Base-by-base conservation (phyloP, 2,797 vertebrate genomes). In the Hydrocynus forskahlii region DNA sequence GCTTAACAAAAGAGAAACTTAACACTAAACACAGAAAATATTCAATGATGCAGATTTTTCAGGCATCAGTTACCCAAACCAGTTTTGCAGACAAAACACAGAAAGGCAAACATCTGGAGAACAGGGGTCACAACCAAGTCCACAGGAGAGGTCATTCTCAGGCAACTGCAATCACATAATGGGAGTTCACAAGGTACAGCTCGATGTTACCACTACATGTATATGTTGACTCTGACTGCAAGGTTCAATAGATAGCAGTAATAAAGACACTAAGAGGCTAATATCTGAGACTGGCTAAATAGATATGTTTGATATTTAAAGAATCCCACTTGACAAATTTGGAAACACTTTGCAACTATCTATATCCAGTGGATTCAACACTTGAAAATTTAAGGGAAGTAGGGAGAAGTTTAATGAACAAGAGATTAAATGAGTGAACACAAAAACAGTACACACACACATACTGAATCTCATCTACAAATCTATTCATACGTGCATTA, bases 91-190 rank as follows among this genome's bases (percentile, higher is more conserved):
- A 43, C n/a, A 45, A 63, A 74, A 76, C 74, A 83, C 79, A 76
- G 71, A 76, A 43, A 86, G 78, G 89, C 86, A 84, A 88, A 86
- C 69, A 83, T 86, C 64, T 68, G 77, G 74, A 60, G 78, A 69
- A 79, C 25, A 62, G 70, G 21, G 75, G 76, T 38, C 75, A 69
- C 25, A 45, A 64, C 62, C 16, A n/a, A 80, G 82, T 43, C 83
- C 86, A 69, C 79, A 76, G 60, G 60, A 75, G 13, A 12, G 74
- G 59, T 38, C 35, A 60, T 80, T 69, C 69, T 76, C 76, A 71
- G 73, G 78, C 17, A 68, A 67, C 50, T 70, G 72, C 71, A 79
- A 86, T 81, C 74, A 77, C 63, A 72, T 66, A 62, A 76, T 62
- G 19, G 79, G 75, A 75, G 14, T 80, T 82, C 17, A 35, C 35